Evolutionary conservation across 1,140 invertebrate genomes (phyloP).

Genomic region (Zaprionus vittiger): DNA sequence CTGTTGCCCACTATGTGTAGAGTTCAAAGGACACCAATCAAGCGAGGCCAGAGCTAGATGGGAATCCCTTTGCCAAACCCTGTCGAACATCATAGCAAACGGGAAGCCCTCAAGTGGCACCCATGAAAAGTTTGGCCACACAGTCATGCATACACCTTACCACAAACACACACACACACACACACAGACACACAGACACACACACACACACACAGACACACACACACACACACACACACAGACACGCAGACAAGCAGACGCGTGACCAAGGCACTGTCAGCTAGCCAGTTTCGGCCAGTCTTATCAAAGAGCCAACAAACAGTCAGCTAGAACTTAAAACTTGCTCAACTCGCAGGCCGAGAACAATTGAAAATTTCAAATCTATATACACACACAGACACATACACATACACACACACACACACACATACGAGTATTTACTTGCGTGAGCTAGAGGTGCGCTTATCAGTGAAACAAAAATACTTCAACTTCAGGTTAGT

Average conservation of each 20-base stretch:
- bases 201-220: neutral
- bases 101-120: neutral
- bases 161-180: neutral
- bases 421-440: neutral
- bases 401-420: neutral
- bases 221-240: neutral
- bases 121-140: constrained; percentile 19
- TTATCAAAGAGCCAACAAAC: constrained; percentile 73
- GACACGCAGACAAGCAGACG: constrained; percentile 9
- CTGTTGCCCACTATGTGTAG: no score
- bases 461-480: neutral
- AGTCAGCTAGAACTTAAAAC: constrained; percentile 68
- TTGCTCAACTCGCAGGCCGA: constrained; percentile 45
- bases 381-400: constrained; percentile 17
- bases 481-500: neutral
- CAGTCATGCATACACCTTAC: constrained; percentile 15
- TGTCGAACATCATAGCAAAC: neutral
- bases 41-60: no score
- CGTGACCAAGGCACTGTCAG: constrained; percentile 48
- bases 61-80: neutral
- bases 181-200: constrained; percentile 3
- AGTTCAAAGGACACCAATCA: no score
- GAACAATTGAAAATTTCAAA: constrained; percentile 30
- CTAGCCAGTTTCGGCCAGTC: constrained; percentile 45
- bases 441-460: constrained; percentile 11